Percentiles rank a stretch among this genome's conserved stretches.
phyloP scores from a whole-genome alignment of 2,888 invertebrate genomes.

The Euplexia lucipara region DNA sequence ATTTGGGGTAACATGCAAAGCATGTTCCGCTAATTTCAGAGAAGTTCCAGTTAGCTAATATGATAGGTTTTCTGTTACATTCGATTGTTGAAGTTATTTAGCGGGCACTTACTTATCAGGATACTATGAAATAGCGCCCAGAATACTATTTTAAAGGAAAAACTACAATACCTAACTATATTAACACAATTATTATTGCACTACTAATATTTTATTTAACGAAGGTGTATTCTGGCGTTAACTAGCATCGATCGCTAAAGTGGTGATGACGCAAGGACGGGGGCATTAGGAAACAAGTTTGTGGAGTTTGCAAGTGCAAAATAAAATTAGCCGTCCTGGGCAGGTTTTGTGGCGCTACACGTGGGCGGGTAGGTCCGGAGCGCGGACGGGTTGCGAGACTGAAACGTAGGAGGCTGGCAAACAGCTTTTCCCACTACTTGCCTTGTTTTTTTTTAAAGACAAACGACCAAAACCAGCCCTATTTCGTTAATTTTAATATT shows the following conservation, averaged over 20 bases:
- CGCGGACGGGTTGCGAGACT: conserved; percentile 59
- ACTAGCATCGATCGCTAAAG: conserved; percentile 19
- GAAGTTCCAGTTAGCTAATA: not conserved
- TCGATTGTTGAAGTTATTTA: not conserved
- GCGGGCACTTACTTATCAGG: too few species aligned
- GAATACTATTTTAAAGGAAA: conserved; percentile 1
- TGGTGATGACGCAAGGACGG: conserved; percentile 69
- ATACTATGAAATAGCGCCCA: too few species aligned
- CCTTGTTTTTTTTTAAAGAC: conserved; percentile 22
- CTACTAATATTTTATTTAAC: conserved; percentile 5
- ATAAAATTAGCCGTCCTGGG: conserved; percentile 82
- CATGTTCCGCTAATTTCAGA: not conserved
- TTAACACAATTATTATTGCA: too few species aligned
- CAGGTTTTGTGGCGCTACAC: conserved; percentile 82
- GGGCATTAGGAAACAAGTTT: conserved; percentile 83
- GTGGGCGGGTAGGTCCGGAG: conserved; percentile 79
- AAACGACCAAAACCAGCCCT: not conserved
- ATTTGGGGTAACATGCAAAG: not conserved
- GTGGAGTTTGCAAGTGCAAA: conserved; percentile 73
- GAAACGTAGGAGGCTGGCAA: conserved; percentile 73
- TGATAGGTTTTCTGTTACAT: not conserved
- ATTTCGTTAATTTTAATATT: not conserved
- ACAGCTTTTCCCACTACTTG: conserved; percentile 71
- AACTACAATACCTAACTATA: not conserved
- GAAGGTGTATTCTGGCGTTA: conserved; percentile 15